These are phyloP conservation scores for Meriones psammophilus DNA, from an alignment of 2,797 vertebrate genomes.

Conservation along the genomic window DNA sequence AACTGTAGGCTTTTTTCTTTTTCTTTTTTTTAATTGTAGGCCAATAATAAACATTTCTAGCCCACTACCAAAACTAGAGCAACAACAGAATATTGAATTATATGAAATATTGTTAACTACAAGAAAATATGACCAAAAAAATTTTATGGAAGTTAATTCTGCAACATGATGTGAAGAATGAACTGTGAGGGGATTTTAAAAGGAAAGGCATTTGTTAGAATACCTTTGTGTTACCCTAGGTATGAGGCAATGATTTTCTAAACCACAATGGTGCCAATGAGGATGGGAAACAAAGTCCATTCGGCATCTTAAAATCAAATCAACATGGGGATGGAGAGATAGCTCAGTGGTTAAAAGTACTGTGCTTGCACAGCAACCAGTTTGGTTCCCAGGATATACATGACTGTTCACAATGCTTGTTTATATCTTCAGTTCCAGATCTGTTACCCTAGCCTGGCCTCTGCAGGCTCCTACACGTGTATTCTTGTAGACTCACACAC, in stretches of 20 bases:
- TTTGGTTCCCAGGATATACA: too few species aligned
- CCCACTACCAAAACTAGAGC: too few species aligned
- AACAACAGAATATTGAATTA: neutral
- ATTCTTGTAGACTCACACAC: neutral
- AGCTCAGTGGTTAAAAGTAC: neutral
- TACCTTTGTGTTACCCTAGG: slow-evolving; percentile 15
- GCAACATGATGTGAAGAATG: neutral
- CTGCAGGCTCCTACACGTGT: neutral
- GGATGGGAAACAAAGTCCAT: slow-evolving; percentile 4
- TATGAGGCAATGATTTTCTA: slow-evolving; percentile 1
- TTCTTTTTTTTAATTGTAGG: too few species aligned
- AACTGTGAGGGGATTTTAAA: neutral
- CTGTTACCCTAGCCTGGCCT: neutral
- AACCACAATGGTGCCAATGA: neutral
- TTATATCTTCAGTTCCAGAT: neutral
- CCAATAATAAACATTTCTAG: too few species aligned
- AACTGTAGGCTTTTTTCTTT: too few species aligned
- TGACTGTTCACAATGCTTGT: neutral
- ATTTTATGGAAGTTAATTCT: slow-evolving; percentile 51
- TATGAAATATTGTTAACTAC: neutral
- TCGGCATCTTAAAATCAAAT: slow-evolving; percentile 43
- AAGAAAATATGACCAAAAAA: slow-evolving; percentile 25
- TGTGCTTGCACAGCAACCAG: neutral
- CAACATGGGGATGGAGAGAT: neutral
- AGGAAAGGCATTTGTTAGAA: neutral